Evolutionary conservation across 2,888 invertebrate genomes (phyloP).

Genomic region (Gari tellinella): DNA sequence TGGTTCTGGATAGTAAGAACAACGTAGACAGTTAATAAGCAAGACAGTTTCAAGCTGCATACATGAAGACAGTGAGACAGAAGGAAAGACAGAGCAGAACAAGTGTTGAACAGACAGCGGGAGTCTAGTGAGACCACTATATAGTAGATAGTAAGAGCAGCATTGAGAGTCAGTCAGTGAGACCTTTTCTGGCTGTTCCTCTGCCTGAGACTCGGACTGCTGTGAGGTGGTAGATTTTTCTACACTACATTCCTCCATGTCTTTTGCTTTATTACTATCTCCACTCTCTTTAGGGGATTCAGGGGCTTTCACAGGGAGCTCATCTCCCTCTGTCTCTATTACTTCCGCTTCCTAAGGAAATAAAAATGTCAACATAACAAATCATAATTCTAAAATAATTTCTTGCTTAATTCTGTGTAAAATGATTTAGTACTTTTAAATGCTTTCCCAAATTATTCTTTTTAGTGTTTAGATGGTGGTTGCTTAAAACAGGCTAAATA

Average conservation of each 20-base stretch:
- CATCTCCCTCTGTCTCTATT: constrained; percentile 44
- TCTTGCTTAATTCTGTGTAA: too few relatives aligned
- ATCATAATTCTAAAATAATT: too few relatives aligned
- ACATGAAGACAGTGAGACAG: not conserved
- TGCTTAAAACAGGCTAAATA: too few relatives aligned
- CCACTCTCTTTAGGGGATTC: constrained; percentile 44
- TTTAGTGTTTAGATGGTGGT: too few relatives aligned
- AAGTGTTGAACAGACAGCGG: not conserved
- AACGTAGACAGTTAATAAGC: too few relatives aligned
- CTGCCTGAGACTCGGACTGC: constrained; percentile 27
- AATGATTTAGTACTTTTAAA: too few relatives aligned
- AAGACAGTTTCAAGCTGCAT: too few relatives aligned
- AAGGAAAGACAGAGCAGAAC: constrained; percentile 1
- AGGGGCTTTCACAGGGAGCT: constrained; percentile 43
- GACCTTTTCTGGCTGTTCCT: constrained; percentile 43
- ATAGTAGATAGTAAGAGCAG: not conserved
- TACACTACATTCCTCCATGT: constrained; percentile 12
- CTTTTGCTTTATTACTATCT: constrained; percentile 46
- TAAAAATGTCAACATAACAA: not conserved
- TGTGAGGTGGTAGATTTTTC: constrained; percentile 18
- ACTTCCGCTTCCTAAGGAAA: constrained; percentile 43
- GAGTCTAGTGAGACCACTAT: not conserved
- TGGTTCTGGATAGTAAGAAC: too few relatives aligned
- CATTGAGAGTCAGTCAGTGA: constrained; percentile 6
- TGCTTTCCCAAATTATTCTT: too few relatives aligned